Conservation (phyloP, 2,888 invertebrate genomes). For the Stratiomys singularior region DNA sequence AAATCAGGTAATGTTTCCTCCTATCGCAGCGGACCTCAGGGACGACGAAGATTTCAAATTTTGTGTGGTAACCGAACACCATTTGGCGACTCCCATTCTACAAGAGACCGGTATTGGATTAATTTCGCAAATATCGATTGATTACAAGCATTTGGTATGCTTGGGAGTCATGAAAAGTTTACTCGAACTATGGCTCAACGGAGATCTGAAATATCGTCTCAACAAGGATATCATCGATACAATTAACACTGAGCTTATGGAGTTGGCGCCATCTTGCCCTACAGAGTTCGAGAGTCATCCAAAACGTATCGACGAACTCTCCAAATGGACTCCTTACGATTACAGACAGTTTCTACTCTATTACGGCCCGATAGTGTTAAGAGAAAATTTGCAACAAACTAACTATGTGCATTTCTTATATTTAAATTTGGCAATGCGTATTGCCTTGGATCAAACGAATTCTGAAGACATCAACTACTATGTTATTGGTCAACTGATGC, state of each 20-base stretch:
- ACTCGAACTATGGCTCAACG: conserved; percentile 48
- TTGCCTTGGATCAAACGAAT: conserved; percentile 39
- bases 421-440: conserved; percentile 49
- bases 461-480: conserved; percentile 5
- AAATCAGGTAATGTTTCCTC: conserved; percentile 47
- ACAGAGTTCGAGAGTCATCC: conserved; percentile 46
- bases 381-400: conserved; percentile 38
- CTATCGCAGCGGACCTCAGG: conserved; percentile 31
- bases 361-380: conserved; percentile 49
- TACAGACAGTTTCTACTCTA: conserved; percentile 50
- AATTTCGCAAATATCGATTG: conserved; percentile 50
- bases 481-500: conserved; percentile 39
- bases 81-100: conserved; percentile 47
- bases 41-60: conserved; percentile 51
- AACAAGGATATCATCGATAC: conserved; percentile 46
- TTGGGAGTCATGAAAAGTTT: conserved; percentile 50
- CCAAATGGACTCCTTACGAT: conserved; percentile 47
- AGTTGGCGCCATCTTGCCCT: conserved; percentile 40
- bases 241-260: conserved; percentile 46
- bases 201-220: conserved; percentile 49
- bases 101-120: conserved; percentile 47
- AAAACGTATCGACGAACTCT: conserved; percentile 33
- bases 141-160: conserved; percentile 50
- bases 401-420: conserved; percentile 49
- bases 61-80: conserved; percentile 48